Conservation (phyloP, 2,888 invertebrate genomes). For the Mythimna loreyi region DNA sequence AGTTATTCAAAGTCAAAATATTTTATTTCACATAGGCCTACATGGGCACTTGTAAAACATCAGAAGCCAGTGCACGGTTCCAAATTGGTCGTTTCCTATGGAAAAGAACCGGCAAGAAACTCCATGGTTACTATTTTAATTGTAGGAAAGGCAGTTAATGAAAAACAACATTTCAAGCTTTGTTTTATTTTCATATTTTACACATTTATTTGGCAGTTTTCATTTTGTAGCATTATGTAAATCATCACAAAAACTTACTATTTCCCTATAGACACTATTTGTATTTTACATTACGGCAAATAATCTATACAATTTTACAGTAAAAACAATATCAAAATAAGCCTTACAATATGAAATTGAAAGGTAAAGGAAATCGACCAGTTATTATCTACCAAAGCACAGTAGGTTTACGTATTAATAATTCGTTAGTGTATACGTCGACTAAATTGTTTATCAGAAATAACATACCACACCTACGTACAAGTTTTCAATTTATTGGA, state of each 20-base stretch:
- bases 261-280: slow-evolving; percentile 62
- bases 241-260: slow-evolving; percentile 74
- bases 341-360: slow-evolving; percentile 49
- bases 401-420: slow-evolving; percentile 64
- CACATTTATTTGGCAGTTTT: slow-evolving; percentile 86
- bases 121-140: background rate
- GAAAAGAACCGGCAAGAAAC: no score
- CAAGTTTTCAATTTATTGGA: slow-evolving; percentile 63
- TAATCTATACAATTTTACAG: slow-evolving; percentile 40
- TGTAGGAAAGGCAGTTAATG: background rate
- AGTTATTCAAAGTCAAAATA: no score
- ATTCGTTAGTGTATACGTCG: slow-evolving; percentile 52
- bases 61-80: no score
- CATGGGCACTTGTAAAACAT: no score
- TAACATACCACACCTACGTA: slow-evolving; percentile 60
- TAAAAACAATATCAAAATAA: slow-evolving; percentile 49
- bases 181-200: slow-evolving; percentile 80
- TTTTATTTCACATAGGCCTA: no score
- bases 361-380: slow-evolving; percentile 52
- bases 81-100: no score
- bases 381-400: slow-evolving; percentile 69
- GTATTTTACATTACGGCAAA: slow-evolving; percentile 62
- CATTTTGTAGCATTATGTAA: slow-evolving; percentile 76
- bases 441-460: slow-evolving; percentile 55
- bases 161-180: slow-evolving; percentile 72